These are phyloP conservation scores for Psittacula echo DNA, from an alignment of 2,797 vertebrate genomes.

Conservation along the genomic window DNA sequence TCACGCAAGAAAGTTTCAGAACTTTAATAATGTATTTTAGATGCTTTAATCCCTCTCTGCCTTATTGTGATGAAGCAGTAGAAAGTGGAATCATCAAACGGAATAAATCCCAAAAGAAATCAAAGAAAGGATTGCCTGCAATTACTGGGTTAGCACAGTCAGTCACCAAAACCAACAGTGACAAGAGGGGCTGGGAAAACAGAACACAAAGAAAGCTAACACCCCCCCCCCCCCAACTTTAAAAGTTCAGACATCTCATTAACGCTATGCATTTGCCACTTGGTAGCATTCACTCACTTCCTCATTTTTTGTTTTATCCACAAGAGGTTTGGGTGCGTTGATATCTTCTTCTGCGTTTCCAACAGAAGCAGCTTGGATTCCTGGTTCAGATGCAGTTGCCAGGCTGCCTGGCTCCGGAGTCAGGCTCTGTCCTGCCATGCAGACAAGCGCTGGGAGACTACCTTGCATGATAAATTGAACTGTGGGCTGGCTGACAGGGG, in stretches of 20 bases:
- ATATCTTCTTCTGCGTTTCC: constrained; percentile 55
- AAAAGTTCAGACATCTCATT: background rate
- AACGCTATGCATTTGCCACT: background rate
- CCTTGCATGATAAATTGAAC: constrained; percentile 78
- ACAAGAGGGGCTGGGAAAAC: background rate
- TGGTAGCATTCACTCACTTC: constrained; percentile 71
- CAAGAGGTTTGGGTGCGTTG: constrained; percentile 30
- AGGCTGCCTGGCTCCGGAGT: constrained; percentile 60
- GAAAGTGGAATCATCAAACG: background rate
- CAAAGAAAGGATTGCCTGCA: background rate
- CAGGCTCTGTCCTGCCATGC: constrained; percentile 49
- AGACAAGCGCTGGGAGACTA: constrained; percentile 61
- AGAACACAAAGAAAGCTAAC: background rate
- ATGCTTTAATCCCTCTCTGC: background rate
- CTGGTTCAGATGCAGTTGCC: constrained; percentile 64
- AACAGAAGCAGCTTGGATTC: constrained; percentile 45
- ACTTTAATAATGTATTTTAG: background rate
- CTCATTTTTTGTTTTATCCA: constrained; percentile 79
- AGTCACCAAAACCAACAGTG: background rate
- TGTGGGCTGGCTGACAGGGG: constrained; percentile 71
- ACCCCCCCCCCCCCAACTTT: background rate
- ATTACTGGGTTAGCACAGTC: background rate
- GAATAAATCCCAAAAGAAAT: background rate
- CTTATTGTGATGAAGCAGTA: background rate
- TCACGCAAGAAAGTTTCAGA: background rate